phyloP scores from a whole-genome alignment of 2,888 invertebrate species.

The Blastobasis lacticolella region DNA sequence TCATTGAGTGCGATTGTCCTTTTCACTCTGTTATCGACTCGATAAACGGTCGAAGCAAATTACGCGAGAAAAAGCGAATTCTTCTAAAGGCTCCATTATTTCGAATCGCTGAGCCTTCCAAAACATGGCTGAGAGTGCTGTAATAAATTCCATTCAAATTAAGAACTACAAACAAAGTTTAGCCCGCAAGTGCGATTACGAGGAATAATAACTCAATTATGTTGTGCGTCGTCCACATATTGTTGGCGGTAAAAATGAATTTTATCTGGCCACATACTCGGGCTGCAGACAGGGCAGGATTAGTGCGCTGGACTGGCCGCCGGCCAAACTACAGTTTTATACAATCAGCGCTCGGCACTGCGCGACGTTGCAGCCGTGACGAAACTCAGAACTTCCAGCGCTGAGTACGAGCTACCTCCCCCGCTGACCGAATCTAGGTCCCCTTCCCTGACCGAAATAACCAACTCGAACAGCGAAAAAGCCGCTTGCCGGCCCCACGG shows the following conservation, averaged over 20 bases:
- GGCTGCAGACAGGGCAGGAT: slow-evolving; percentile 5
- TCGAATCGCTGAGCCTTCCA: too few relatives aligned
- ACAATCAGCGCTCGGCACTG: slow-evolving; percentile 16
- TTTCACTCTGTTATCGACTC: not conserved
- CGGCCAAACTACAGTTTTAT: slow-evolving; percentile 19
- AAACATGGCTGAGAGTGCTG: too few relatives aligned
- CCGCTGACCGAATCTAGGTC: too few relatives aligned
- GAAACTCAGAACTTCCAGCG: slow-evolving; percentile 11
- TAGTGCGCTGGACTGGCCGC: slow-evolving; percentile 15
- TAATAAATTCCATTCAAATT: too few relatives aligned
- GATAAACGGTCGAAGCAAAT: not conserved
- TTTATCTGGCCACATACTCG: too few relatives aligned
- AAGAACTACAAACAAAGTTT: too few relatives aligned
- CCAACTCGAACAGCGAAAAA: not conserved
- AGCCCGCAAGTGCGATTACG: too few relatives aligned
- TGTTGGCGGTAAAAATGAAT: too few relatives aligned
- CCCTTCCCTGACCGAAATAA: not conserved
- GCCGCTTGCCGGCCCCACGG: not conserved
- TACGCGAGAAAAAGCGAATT: too few relatives aligned
- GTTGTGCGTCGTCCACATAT: too few relatives aligned
- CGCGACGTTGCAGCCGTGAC: slow-evolving; percentile 12
- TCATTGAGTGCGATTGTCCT: not conserved
- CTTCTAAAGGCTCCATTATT: too few relatives aligned
- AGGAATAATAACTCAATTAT: too few relatives aligned
- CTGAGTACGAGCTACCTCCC: slow-evolving; percentile 4